Evolutionary conservation across 2,888 invertebrate genomes (phyloP).

Genomic region (Axea sp.): DNA sequence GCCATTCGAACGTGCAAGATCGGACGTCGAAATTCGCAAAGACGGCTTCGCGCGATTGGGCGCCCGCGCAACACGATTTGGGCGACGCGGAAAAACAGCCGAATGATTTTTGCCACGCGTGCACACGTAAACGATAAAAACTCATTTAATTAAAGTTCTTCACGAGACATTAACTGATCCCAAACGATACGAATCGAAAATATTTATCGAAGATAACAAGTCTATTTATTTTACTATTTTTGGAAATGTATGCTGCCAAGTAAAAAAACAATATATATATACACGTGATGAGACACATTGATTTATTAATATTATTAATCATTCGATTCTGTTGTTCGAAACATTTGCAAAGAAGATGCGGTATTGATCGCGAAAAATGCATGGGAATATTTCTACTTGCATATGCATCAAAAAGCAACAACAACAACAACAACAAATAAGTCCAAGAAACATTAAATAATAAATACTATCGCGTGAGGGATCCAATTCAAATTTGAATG

Average conservation of each 20-base stretch:
- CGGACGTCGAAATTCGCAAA: too few species aligned
- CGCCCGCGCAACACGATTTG: too few species aligned
- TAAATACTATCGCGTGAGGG: too few species aligned
- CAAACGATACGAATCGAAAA: slow-evolving; percentile 21
- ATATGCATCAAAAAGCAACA: too few species aligned
- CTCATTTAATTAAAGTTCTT: slow-evolving; percentile 21
- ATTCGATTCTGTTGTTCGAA: slow-evolving; percentile 4
- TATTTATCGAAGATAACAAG: slow-evolving; percentile 27
- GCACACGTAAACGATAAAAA: slow-evolving; percentile 8
- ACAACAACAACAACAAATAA: too few species aligned
- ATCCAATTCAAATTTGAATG: too few species aligned
- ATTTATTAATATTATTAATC: slow-evolving; percentile 11
- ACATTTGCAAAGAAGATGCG: slow-evolving; percentile 9
- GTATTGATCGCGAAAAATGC: slow-evolving; percentile 22
- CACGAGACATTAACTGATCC: slow-evolving; percentile 18
- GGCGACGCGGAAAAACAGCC: too few species aligned
- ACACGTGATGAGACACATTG: not conserved
- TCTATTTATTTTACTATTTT: slow-evolving; percentile 18
- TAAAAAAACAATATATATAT: not conserved
- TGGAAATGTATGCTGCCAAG: not conserved
- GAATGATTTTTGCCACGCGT: too few species aligned
- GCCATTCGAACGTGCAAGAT: too few species aligned
- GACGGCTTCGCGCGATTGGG: too few species aligned
- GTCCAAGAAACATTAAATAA: too few species aligned
- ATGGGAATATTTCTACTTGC: too few species aligned